Conservation (phyloP, 2,888 invertebrate genomes). For the Trissolcus japonicus region DNA sequence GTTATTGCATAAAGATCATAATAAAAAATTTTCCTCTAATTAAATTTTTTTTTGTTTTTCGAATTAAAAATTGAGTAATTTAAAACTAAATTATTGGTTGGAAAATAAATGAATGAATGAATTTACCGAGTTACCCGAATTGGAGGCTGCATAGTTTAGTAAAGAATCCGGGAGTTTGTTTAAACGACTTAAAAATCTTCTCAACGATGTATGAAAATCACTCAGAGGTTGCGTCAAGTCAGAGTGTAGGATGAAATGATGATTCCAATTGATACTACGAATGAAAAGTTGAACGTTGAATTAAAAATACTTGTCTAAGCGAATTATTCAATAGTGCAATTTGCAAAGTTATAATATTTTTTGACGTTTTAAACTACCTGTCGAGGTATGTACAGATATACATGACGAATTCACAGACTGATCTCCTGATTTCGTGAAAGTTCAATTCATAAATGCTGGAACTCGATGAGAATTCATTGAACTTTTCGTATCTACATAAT, state of each 20-base stretch:
- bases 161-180: slow-evolving; percentile 72
- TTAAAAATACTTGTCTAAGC: background rate
- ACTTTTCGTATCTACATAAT: slow-evolving; percentile 42
- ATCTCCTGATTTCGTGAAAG: slow-evolving; percentile 35
- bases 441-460: slow-evolving; percentile 36
- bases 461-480: slow-evolving; percentile 42
- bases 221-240: slow-evolving; percentile 66
- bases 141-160: slow-evolving; percentile 73
- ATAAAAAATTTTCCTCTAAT: too few species aligned
- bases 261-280: slow-evolving; percentile 66
- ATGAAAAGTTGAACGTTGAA: background rate
- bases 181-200: slow-evolving; percentile 66
- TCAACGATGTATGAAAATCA: slow-evolving; percentile 63
- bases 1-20: too few species aligned
- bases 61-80: background rate
- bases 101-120: slow-evolving; percentile 3
- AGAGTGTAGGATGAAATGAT: slow-evolving; percentile 58
- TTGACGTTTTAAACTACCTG: slow-evolving; percentile 20
- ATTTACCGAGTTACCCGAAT: slow-evolving; percentile 75
- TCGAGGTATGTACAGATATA: slow-evolving; percentile 41
- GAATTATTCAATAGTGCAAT: background rate
- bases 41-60: too few species aligned
- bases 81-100: background rate
- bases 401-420: slow-evolving; percentile 28
- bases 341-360: background rate